phyloP scores from a whole-genome alignment of 2,888 invertebrate genomes.

The Troides aeacus region DNA sequence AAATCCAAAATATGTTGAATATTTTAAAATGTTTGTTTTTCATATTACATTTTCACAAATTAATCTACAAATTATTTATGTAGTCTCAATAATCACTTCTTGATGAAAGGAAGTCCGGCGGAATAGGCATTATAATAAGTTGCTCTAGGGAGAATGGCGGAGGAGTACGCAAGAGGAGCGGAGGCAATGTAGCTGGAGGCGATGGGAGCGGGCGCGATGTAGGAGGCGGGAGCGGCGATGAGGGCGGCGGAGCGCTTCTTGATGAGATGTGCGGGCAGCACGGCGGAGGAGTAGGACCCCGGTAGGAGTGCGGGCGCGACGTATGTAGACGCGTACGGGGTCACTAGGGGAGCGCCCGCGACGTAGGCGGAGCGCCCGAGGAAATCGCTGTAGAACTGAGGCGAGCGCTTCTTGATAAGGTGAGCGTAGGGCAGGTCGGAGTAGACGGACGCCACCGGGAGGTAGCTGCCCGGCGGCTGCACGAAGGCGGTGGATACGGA shows the following conservation, averaged over 20 bases:
- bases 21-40: neutral
- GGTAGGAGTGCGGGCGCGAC: slow-evolving; percentile 7
- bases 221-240: slow-evolving; percentile 11
- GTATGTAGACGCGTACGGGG: slow-evolving; percentile 27
- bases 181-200: slow-evolving; percentile 10
- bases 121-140: neutral
- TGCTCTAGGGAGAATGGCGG: slow-evolving; percentile 1
- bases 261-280: slow-evolving; percentile 27
- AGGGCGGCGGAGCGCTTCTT: slow-evolving; percentile 24
- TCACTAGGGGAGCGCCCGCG: neutral
- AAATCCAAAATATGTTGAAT: neutral
- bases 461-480: slow-evolving; percentile 35
- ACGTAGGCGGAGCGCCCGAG: neutral
- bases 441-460: slow-evolving; percentile 39
- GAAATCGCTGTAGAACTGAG: slow-evolving; percentile 26
- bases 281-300: slow-evolving; percentile 17
- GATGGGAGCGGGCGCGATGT: slow-evolving; percentile 15
- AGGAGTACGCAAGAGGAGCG: slow-evolving; percentile 17
- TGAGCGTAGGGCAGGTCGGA: slow-evolving; percentile 38
- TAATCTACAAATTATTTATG: neutral
- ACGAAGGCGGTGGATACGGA: slow-evolving; percentile 34
- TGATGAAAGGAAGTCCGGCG: slow-evolving; percentile 9
- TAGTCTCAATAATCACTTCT: slow-evolving; percentile 1
- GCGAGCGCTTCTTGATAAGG: slow-evolving; percentile 51
- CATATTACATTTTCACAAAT: neutral